Evolutionary conservation across 2,797 vertebrate species (phyloP), one percentile per base, ranked within the genome.

Genomic region (Glossophaga mutica): DNA sequence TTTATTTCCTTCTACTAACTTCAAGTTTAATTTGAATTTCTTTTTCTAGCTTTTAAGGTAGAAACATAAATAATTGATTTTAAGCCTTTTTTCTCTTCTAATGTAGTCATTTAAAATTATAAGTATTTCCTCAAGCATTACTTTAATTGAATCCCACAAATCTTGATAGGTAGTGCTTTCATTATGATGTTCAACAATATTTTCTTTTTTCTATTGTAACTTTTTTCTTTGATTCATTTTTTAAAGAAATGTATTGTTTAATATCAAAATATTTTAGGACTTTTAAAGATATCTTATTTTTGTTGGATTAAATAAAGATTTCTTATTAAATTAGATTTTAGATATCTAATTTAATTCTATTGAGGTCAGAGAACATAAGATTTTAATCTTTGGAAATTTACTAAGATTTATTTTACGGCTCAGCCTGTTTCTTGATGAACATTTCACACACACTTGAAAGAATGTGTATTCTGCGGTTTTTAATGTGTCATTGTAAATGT

Each of bases 271-370:
- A 77, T 93, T 52, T 83, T 67, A 71, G 12, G 44, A 87, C 15
- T 90, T 93, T 87, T 78, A 83, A 91, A 91, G 55, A 24, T 71
- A 70, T 32, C 68, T 90, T 34, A 10, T 90, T 87, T 88, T 68
- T 68, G 24, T 83, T 91, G 48, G 70, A n/a, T 78, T 91, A n/a
- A n/a, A n/a, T n/a, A n/a, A n/a, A n/a, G n/a, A n/a, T n/a, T n/a
- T n/a, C n/a, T n/a, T n/a, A n/a, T n/a, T n/a, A n/a, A n/a, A n/a
- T n/a, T n/a, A n/a, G n/a, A n/a, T n/a, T n/a, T n/a, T n/a, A n/a
- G n/a, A n/a, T n/a, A n/a, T 84, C 24, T 71, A 78, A n/a, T 68
- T 95, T 84, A 93, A 77, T 78, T 67, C 34, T 42, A 22, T 88
- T 84, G 65, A 88, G 5, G 26, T 87, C 46, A 83, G 76, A 78